A percentile compares a stretch with the other conserved stretches of the same genome.
Evolutionary conservation across 1,140 invertebrate species (phyloP).

Genomic region (Drosophila watanabei): DNA sequence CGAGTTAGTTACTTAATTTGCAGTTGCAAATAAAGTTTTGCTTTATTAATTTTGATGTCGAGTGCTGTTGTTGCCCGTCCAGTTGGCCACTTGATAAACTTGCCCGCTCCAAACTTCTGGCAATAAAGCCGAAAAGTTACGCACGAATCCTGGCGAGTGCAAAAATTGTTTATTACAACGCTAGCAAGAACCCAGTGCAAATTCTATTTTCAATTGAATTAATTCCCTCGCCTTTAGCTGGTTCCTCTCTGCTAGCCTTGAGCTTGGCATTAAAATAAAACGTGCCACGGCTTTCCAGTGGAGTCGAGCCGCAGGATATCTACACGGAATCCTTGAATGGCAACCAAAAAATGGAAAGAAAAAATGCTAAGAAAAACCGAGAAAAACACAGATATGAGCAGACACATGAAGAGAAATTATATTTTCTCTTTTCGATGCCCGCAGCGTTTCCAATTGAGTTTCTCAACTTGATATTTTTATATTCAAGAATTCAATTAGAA

Average conservation of each 20-base stretch:
- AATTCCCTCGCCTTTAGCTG: slow-evolving; percentile 8
- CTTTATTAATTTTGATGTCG: slow-evolving; percentile 80
- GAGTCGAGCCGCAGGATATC: slow-evolving; percentile 28
- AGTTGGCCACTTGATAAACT: slow-evolving; percentile 70
- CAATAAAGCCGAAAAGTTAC: slow-evolving; percentile 68
- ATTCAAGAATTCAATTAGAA: slow-evolving; percentile 73
- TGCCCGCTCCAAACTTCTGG: slow-evolving; percentile 40
- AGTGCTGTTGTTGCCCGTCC: slow-evolving; percentile 46
- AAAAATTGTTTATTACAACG: slow-evolving; percentile 47
- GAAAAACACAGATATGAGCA: slow-evolving; percentile 29
- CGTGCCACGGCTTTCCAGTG: slow-evolving; percentile 36
- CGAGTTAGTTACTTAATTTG: slow-evolving; percentile 84
- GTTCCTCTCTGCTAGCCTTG: slow-evolving; percentile 16
- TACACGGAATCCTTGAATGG: not conserved
- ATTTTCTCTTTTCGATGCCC: slow-evolving; percentile 37
- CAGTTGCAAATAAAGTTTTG: slow-evolving; percentile 84
- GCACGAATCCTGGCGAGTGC: slow-evolving; percentile 18
- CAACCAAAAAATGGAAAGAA: not conserved
- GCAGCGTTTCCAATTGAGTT: slow-evolving; percentile 68
- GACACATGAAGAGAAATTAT: slow-evolving; percentile 33
- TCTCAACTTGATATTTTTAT: slow-evolving; percentile 54
- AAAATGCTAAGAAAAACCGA: slow-evolving; percentile 1
- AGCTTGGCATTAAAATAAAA: slow-evolving; percentile 49
- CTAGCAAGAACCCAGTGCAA: slow-evolving; percentile 14
- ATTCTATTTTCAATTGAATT: slow-evolving; percentile 57